Conservation (phyloP, 2,888 invertebrate species). For the Beris chalybata region DNA sequence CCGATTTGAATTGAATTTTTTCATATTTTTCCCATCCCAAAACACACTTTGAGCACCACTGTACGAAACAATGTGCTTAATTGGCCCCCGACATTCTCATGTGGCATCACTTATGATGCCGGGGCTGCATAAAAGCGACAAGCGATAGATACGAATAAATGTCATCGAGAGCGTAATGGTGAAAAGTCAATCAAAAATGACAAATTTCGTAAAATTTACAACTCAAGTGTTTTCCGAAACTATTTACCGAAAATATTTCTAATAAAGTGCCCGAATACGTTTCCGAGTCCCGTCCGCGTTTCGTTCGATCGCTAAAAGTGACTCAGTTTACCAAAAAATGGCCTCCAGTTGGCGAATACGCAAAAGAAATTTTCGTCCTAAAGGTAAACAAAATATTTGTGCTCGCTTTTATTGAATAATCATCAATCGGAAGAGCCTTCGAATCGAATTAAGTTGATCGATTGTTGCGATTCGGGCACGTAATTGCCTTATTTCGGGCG, state of each 20-base stretch:
- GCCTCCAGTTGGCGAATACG: slow-evolving; percentile 56
- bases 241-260: slow-evolving; percentile 28
- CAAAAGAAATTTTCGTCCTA: slow-evolving; percentile 53
- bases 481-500: too few species aligned
- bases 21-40: too few species aligned
- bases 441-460: slow-evolving; percentile 10
- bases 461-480: background rate
- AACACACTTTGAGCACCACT: too few species aligned
- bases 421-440: slow-evolving; percentile 16
- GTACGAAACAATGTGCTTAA: too few species aligned
- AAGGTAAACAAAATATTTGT: slow-evolving; percentile 49
- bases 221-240: slow-evolving; percentile 35
- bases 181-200: slow-evolving; percentile 37
- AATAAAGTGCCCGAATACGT: slow-evolving; percentile 23
- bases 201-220: slow-evolving; percentile 37
- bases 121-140: slow-evolving; percentile 32
- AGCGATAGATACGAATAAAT: slow-evolving; percentile 34
- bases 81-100: background rate
- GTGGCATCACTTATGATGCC: slow-evolving; percentile 32
- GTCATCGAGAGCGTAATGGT: slow-evolving; percentile 35
- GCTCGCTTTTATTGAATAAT: slow-evolving; percentile 26
- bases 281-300: slow-evolving; percentile 26
- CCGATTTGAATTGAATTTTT: too few species aligned
- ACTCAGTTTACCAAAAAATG: slow-evolving; percentile 43
- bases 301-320: slow-evolving; percentile 5